Conservation (phyloP, 2,113 vertebrate species). For the Tragelaphus scriptus region DNA sequence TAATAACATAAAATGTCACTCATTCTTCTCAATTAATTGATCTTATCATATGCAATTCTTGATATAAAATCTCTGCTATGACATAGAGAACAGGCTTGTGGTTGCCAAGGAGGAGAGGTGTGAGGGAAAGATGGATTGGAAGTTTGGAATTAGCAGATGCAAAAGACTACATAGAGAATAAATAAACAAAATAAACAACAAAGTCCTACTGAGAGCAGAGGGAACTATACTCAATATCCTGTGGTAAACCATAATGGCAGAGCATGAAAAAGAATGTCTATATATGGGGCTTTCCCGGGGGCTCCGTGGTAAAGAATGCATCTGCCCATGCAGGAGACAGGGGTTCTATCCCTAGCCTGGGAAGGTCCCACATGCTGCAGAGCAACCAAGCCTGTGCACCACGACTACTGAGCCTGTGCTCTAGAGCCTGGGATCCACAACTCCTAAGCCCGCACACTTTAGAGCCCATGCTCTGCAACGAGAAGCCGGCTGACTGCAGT, state of each 20-base stretch:
- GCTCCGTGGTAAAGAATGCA: neutral
- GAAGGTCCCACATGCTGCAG: neutral
- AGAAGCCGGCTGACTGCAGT: neutral
- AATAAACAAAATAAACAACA: neutral
- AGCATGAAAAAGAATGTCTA: neutral
- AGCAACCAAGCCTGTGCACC: neutral
- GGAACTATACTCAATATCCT: neutral
- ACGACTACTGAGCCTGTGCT: neutral
- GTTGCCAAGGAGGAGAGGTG: neutral
- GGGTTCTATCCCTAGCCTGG: neutral
- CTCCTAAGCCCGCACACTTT: neutral
- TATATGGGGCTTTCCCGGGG: neutral
- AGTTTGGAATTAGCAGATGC: neutral
- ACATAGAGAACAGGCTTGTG: neutral
- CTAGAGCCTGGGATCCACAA: neutral
- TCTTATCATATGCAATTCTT: neutral
- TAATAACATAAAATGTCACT: neutral
- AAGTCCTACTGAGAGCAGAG: neutral
- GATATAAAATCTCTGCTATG: neutral
- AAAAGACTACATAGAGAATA: neutral
- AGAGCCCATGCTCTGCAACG: accelerated
- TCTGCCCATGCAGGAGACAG: neutral
- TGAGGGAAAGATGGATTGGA: neutral
- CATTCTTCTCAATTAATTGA: neutral
- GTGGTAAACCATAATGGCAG: neutral